Conservation (phyloP, 2,888 invertebrate genomes). For the Pyralis farinalis region DNA sequence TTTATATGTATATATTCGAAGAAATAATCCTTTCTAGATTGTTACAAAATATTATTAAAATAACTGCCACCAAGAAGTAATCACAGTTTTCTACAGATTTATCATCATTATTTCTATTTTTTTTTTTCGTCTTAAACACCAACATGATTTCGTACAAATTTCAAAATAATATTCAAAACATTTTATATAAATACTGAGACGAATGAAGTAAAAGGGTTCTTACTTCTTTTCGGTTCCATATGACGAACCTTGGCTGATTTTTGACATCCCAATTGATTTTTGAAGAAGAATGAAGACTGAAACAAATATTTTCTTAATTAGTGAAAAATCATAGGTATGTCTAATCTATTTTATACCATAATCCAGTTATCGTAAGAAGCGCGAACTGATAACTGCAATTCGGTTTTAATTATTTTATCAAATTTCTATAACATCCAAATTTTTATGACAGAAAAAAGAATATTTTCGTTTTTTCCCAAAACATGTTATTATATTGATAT, state of each 20-base stretch:
- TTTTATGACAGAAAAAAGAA: too few species aligned
- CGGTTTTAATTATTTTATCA: too few species aligned
- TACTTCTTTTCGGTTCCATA: conserved; percentile 86
- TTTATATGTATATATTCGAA: conserved; percentile 3
- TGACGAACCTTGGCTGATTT: conserved; percentile 91
- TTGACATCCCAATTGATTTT: conserved; percentile 90
- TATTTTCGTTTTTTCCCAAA: too few species aligned
- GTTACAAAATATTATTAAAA: conserved; percentile 20
- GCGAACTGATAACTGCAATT: too few species aligned
- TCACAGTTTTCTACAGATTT: conserved; percentile 9
- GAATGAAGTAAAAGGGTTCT: conserved; percentile 29
- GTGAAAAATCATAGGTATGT: too few species aligned
- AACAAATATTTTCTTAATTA: conserved; percentile 45
- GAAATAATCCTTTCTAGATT: conserved; percentile 3
- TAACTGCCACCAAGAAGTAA: conserved; percentile 13
- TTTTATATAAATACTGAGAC: conserved; percentile 28
- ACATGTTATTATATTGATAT: too few species aligned
- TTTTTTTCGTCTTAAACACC: conserved; percentile 6
- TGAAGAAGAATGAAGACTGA: conserved; percentile 89
- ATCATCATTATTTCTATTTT: too few species aligned
- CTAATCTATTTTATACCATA: too few species aligned
- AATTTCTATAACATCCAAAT: too few species aligned
- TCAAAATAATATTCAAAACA: conserved; percentile 24
- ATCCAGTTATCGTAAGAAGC: too few species aligned
- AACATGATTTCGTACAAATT: conserved; percentile 24